Conservation (phyloP, 2,113 vertebrate species). For the Vombatus ursinus region DNA sequence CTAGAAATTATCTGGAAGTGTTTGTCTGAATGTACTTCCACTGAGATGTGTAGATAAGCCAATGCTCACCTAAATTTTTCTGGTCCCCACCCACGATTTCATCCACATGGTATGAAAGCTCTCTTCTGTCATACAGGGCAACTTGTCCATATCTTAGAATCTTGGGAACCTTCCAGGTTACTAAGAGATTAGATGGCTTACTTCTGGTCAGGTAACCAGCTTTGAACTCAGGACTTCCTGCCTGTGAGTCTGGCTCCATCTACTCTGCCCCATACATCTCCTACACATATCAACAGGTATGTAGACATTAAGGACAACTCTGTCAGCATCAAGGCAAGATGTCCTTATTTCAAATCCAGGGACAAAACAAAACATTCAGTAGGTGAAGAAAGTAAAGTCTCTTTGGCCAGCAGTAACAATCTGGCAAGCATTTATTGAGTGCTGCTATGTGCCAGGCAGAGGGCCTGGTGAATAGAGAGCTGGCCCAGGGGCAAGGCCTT, state of each 20-base stretch:
- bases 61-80: not conserved
- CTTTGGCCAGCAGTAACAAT: not conserved
- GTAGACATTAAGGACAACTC: not conserved
- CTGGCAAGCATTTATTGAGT: not conserved
- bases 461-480: too few relatives aligned
- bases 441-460: too few relatives aligned
- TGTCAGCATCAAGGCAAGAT: not conserved
- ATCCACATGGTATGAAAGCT: not conserved
- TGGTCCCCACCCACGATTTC: not conserved
- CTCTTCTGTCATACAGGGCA: not conserved
- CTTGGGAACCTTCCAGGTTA: not conserved
- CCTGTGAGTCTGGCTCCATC: not conserved
- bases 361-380: not conserved
- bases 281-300: not conserved
- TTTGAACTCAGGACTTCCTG: not conserved
- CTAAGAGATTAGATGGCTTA: too few relatives aligned
- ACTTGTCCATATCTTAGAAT: not conserved
- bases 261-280: not conserved
- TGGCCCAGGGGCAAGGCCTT: too few relatives aligned
- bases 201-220: too few relatives aligned
- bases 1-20: accelerated
- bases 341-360: not conserved
- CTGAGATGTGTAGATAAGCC: not conserved
- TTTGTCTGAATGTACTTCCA: not conserved
- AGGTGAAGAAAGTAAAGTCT: not conserved